phyloP scores from a whole-genome alignment of 2,888 invertebrate species.

The Leptura quadrifasciata region DNA sequence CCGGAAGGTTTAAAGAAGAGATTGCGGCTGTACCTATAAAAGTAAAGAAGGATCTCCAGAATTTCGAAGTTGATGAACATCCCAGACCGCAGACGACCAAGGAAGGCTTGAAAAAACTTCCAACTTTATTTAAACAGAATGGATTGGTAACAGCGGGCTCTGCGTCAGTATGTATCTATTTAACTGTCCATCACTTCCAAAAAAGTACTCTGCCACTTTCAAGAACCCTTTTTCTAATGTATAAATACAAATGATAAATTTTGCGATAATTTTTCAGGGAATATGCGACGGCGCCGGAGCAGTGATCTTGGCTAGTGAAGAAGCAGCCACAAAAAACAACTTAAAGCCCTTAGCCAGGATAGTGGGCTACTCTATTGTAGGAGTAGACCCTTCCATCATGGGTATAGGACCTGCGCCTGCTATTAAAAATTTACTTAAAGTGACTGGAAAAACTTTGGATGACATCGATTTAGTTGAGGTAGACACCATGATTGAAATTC shows the following conservation, averaged over 20 bases:
- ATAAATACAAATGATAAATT: too few relatives aligned
- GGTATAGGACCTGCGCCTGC: slow-evolving; percentile 98
- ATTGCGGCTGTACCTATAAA: slow-evolving; percentile 90
- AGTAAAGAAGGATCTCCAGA: slow-evolving; percentile 87
- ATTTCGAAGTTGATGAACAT: slow-evolving; percentile 92
- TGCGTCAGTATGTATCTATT: slow-evolving; percentile 84
- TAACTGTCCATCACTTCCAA: slow-evolving; percentile 34
- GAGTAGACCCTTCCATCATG: slow-evolving; percentile 98
- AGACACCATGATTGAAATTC: slow-evolving; percentile 47
- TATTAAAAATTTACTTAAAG: slow-evolving; percentile 89
- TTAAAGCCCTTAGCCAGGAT: slow-evolving; percentile 94
- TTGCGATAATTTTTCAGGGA: slow-evolving; percentile 80
- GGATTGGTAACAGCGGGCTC: slow-evolving; percentile 96
- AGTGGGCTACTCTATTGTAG: slow-evolving; percentile 93
- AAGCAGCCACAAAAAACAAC: slow-evolving; percentile 86
- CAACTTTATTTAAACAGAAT: slow-evolving; percentile 94
- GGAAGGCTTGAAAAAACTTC: slow-evolving; percentile 89
- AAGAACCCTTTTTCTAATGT: not conserved
- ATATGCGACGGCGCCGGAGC: slow-evolving; percentile 98
- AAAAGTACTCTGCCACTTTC: slow-evolving; percentile 28
- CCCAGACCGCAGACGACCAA: slow-evolving; percentile 92
- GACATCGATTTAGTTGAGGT: slow-evolving; percentile 97
- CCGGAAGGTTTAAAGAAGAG: slow-evolving; percentile 93
- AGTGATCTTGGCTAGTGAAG: slow-evolving; percentile 92
- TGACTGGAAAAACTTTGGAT: slow-evolving; percentile 85